Evolutionary conservation across 2,113 vertebrate species (phyloP), one percentile per base, ranked within the genome.

Genomic region (Brachyhypopomus occidentalis): DNA sequence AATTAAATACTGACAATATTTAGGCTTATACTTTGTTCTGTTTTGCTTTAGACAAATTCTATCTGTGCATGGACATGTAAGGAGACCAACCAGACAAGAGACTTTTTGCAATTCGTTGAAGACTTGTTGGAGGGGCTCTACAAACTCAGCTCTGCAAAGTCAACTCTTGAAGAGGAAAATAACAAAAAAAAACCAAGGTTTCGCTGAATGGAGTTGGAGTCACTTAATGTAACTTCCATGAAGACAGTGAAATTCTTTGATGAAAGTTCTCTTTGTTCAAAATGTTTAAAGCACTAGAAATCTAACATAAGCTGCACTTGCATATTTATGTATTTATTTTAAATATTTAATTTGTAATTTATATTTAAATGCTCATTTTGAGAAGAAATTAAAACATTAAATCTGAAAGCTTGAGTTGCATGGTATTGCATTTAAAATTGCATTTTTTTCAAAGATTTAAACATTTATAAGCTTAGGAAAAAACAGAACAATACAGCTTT

Each of bases 301-400:
- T 85, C 84, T 84, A 0, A 81, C 34, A 56, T 86, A 83, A 86
- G 76, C 77, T 80, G 30, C 63, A 52, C 76, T 48, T 89, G 5
- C 17, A 12, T 80, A 91, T 84, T 45, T 86, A 85, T 82, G 70
- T 81, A 81, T 81, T 81, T 81, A 81, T 81, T 75, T 38, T 12
- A 41, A 11, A 6, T 90, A 91, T 94, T 80, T 78, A 85, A 67
- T 88, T 34, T 45, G 34, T 88, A 85, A 89, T 87, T 88, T 78
- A 79, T 77, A 83, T 75, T 22, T 27, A 79, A 84, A 22, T 27
- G 5, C 0, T 67, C 11, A 62, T 67, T 64, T 83, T 5, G 4
- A 27, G 5, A 7, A 85, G 12, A 78, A 72, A 82, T 70, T 73
- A 72, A 62, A 70, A 66, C 38, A 41, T 48, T 69, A 48, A 20